Evolutionary conservation across 2,888 invertebrate genomes (phyloP).

Genomic region (Endomychus coccineus): DNA sequence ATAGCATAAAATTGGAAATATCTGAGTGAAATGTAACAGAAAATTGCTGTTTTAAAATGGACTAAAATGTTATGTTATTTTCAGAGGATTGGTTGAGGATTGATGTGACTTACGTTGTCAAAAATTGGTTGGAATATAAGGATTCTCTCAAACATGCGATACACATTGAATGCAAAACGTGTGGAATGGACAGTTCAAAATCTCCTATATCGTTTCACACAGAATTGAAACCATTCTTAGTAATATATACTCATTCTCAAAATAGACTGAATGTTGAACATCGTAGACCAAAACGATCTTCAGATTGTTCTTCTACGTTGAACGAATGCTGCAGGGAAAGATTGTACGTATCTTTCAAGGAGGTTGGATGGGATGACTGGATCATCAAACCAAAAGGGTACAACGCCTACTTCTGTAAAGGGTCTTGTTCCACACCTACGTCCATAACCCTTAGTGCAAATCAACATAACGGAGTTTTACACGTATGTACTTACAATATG

Average conservation of each 20-base stretch:
- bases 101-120: conserved; percentile 67
- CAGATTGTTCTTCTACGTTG: conserved; percentile 62
- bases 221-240: conserved; percentile 67
- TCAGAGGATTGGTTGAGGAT: conserved; percentile 75
- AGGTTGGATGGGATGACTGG: conserved; percentile 86
- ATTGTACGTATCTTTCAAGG: conserved; percentile 73
- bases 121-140: conserved; percentile 66
- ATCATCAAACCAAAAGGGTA: conserved; percentile 76
- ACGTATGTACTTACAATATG: conserved; percentile 48
- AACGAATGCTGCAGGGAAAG: conserved; percentile 79
- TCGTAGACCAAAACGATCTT: conserved; percentile 45
- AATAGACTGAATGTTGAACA: conserved; percentile 45
- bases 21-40: too few relatives aligned
- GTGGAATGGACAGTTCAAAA: conserved; percentile 55
- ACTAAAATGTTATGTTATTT: too few relatives aligned
- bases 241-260: conserved; percentile 68
- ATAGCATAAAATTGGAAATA: too few relatives aligned
- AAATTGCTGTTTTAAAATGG: too few relatives aligned
- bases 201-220: conserved; percentile 64
- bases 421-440: conserved; percentile 67
- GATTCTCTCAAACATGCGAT: conserved; percentile 62
- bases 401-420: conserved; percentile 82
- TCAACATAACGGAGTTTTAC: conserved; percentile 66
- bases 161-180: conserved; percentile 71
- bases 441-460: conserved; percentile 58